Conservation (phyloP, 2,888 invertebrate species). For the Cosmopolites sordidus region DNA sequence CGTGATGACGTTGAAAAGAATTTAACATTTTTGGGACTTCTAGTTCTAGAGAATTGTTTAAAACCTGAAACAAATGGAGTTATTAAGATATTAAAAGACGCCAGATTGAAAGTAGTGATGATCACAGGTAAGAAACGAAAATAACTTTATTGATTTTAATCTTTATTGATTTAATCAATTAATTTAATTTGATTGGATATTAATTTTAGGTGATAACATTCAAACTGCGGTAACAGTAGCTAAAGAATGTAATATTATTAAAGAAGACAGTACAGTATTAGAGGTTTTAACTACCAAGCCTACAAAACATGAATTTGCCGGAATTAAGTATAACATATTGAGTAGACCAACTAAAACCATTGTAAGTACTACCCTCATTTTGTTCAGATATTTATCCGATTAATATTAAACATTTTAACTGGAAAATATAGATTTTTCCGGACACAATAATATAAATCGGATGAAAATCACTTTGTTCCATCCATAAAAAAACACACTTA, state of each 20-base stretch:
- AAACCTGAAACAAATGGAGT: constrained; percentile 82
- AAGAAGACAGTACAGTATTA: constrained; percentile 31
- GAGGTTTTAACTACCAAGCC: constrained; percentile 35
- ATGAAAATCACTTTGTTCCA: no score
- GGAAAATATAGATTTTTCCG: no score
- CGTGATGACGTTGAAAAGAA: constrained; percentile 78
- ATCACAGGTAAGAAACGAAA: constrained; percentile 84
- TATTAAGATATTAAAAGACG: constrained; percentile 71
- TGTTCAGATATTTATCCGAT: no score
- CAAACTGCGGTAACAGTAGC: constrained; percentile 91
- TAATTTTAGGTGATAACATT: constrained; percentile 69
- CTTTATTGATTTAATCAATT: background rate
- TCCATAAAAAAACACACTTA: no score
- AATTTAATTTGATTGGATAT: background rate
- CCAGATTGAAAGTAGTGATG: constrained; percentile 89
- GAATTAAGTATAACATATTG: constrained; percentile 28
- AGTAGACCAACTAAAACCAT: constrained; percentile 14
- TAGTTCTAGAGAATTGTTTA: constrained; percentile 91
- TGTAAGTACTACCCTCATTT: no score
- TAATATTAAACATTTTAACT: no score
- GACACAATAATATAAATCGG: no score
- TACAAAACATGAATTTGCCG: constrained; percentile 29
- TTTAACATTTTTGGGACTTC: constrained; percentile 77
- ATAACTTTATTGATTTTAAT: background rate
- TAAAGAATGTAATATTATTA: constrained; percentile 75